Base-by-base conservation (phyloP, 1,140 invertebrate species). In the Oryzaephilus surinamensis region DNA sequence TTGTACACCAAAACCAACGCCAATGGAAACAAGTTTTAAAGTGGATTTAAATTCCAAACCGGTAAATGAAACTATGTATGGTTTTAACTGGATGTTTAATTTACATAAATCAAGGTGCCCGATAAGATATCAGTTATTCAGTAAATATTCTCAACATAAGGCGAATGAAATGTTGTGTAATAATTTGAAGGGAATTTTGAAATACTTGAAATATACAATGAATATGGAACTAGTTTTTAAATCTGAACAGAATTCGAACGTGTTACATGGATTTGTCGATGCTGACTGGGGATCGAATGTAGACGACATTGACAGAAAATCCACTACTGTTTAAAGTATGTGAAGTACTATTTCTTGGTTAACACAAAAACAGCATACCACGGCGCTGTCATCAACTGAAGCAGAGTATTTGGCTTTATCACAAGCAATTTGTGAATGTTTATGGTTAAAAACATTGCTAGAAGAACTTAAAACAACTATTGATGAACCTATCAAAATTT, bases 21-120 rank as follows among this genome's bases (percentile, higher is more conserved):
- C n/a, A n/a, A n/a, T n/a, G n/a, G n/a, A n/a, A n/a, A n/a, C n/a
- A n/a, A n/a, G n/a, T n/a, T n/a, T n/a, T n/a, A n/a, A n/a, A n/a
- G n/a, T n/a, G n/a, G n/a, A n/a, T n/a, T n/a, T n/a, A n/a, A n/a
- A n/a, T n/a, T n/a, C n/a, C n/a, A n/a, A n/a, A n/a, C n/a, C n/a
- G n/a, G n/a, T n/a, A n/a, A n/a, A n/a, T n/a, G n/a, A n/a, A n/a
- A n/a, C n/a, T n/a, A n/a, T n/a, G n/a, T n/a, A n/a, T n/a, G n/a
- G n/a, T n/a, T n/a, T n/a, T n/a, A n/a, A n/a, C n/a, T n/a, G n/a
- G n/a, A n/a, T n/a, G n/a, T n/a, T 46, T 66, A 40, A 50, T 64
- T 40, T 66, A 62, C 47, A 60, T 65, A 32, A 63, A 54, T 53
- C 45, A 49, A 40, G 56, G 46, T 16, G 64, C 61, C 16, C 50